Evolutionary conservation across 2,888 invertebrate genomes (phyloP).

Genomic region (Acanthosepion pharaonis): DNA sequence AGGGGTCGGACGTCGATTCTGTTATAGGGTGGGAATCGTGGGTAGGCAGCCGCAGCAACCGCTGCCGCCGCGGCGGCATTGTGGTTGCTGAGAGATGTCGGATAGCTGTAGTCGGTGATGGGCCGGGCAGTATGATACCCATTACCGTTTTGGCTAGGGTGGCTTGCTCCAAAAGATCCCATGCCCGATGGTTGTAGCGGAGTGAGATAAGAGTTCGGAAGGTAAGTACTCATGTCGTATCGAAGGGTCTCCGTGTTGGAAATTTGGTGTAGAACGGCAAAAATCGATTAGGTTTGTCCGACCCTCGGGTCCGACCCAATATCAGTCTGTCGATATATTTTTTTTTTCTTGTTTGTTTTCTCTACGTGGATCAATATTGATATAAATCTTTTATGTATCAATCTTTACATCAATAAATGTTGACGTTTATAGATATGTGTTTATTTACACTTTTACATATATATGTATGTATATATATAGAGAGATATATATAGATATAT

Average conservation of each 20-base stretch:
- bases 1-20: conserved; percentile 44
- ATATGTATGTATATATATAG: neutral
- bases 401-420: neutral
- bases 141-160: conserved; percentile 23
- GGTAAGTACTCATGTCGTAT: conserved; percentile 45
- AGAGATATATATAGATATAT: neutral
- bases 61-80: conserved; percentile 35
- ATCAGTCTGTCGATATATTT: neutral
- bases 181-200: conserved; percentile 38
- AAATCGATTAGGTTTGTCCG: neutral
- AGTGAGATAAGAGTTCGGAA: conserved; percentile 46
- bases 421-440: neutral
- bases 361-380: neutral
- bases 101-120: conserved; percentile 34
- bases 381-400: neutral
- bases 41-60: conserved; percentile 35
- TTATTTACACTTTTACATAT: neutral
- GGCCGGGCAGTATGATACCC: conserved; percentile 39
- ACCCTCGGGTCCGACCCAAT: neutral
- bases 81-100: neutral
- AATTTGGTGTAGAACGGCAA: neutral
- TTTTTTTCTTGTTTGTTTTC: neutral
- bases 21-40: conserved; percentile 46
- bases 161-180: conserved; percentile 37
- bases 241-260: conserved; percentile 33